Evolutionary conservation across 2,113 vertebrate genomes (phyloP).

Genomic region (Corythoichthys haematopterus): DNA sequence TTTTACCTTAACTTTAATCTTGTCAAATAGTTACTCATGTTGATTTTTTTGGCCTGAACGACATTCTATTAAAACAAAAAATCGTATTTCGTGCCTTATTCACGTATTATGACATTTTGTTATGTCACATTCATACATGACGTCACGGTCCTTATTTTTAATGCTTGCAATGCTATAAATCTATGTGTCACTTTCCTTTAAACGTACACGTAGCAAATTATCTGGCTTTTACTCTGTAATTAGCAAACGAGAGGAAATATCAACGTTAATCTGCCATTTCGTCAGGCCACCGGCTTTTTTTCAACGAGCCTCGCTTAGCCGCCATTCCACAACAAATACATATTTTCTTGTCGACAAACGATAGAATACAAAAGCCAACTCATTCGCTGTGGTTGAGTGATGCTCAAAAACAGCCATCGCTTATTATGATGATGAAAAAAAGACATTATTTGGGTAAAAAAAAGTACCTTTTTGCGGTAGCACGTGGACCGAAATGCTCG

Average conservation of each 20-base stretch:
- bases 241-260: neutral
- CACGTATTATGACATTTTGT: neutral
- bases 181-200: neutral
- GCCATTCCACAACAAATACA: neutral
- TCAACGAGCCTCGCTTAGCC: neutral
- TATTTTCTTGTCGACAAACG: neutral
- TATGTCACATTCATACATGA: neutral
- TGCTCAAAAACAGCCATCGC: neutral
- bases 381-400: neutral
- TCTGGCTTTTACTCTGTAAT: neutral
- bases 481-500: neutral
- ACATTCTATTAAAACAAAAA: neutral
- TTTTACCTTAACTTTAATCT: too few species aligned
- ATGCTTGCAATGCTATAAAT: neutral
- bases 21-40: too few species aligned
- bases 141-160: neutral
- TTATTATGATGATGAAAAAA: neutral
- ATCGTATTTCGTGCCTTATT: neutral
- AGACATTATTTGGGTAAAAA: neutral
- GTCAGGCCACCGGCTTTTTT: neutral
- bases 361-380: neutral
- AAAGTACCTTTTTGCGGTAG: neutral
- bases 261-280: neutral
- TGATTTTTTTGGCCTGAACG: too few species aligned
- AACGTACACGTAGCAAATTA: neutral